These are phyloP conservation scores for Chelonoidis abingdonii DNA, from an alignment of 2,113 vertebrate species.

Conservation along the genomic window DNA sequence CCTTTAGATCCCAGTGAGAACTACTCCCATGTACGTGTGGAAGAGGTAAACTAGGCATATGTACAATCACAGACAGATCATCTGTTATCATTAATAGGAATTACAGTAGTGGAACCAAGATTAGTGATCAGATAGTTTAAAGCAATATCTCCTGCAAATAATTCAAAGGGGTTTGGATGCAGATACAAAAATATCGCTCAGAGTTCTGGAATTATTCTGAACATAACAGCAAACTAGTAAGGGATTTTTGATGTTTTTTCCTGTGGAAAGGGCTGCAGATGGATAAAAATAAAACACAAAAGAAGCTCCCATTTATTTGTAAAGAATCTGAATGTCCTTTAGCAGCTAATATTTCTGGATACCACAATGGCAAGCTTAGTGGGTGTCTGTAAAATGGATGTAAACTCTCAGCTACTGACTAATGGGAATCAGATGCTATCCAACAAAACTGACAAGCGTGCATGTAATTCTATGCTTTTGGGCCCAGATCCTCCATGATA, in stretches of 20 bases:
- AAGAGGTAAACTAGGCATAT: no score
- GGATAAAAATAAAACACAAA: background rate
- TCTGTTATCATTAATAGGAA: no score
- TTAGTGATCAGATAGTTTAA: background rate
- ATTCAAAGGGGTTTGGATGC: background rate
- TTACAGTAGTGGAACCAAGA: no score
- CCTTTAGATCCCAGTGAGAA: no score
- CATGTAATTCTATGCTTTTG: no score
- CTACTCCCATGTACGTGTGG: no score
- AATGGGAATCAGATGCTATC: background rate
- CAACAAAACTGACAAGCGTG: no score
- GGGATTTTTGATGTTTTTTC: background rate
- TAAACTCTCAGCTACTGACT: background rate
- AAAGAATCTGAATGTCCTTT: background rate
- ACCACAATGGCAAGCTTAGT: background rate
- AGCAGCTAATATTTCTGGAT: background rate
- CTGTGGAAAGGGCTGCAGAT: background rate
- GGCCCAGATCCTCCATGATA: no score
- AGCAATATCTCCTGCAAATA: background rate
- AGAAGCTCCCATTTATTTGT: background rate
- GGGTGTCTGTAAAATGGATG: background rate
- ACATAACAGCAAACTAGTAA: background rate
- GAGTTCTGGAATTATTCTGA: background rate
- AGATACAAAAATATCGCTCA: background rate
- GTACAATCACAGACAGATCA: no score